phyloP scores from a whole-genome alignment of 37 sponge, comb jelly and placozoan genomes.

The Agelas oroides region DNA sequence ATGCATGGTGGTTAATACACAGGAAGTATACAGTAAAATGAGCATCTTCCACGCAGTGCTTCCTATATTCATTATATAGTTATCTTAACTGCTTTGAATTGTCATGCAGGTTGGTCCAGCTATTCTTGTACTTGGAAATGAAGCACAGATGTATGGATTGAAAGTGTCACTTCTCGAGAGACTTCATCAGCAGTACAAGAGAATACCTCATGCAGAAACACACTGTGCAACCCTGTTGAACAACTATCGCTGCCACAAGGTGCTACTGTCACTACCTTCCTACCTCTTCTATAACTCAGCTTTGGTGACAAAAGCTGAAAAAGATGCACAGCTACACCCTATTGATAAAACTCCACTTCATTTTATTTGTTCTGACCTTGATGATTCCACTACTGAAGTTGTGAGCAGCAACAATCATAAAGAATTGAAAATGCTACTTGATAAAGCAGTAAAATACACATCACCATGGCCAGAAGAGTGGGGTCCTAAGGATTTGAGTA shows the following conservation, averaged over 20 bases:
- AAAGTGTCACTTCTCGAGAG: conserved; percentile 65
- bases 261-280: conserved; percentile 49
- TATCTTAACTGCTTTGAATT: no score
- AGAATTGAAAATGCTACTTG: conserved; percentile 17
- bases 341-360: conserved; percentile 36
- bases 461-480: conserved; percentile 54
- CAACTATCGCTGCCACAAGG: conserved; percentile 71
- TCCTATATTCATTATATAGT: no score
- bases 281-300: conserved; percentile 57
- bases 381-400: neutral
- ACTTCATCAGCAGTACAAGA: conserved; percentile 33
- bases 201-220: neutral
- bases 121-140: conserved; percentile 71
- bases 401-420: neutral
- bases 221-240: conserved; percentile 30
- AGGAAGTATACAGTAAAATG: no score
- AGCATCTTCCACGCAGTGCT: no score
- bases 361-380: conserved; percentile 66
- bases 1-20: no score
- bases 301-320: conserved; percentile 1
- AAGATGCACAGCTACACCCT: conserved; percentile 35
- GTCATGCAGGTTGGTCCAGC: conserved; percentile 73
- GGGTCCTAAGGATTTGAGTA: conserved; percentile 13
- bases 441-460: conserved; percentile 22
- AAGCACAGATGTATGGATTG: conserved; percentile 63